Percentiles rank a stretch among this genome's conserved stretches.
Evolutionary conservation across 2,113 vertebrate genomes (phyloP).

Genomic region (Lipotes vexillifer): DNA sequence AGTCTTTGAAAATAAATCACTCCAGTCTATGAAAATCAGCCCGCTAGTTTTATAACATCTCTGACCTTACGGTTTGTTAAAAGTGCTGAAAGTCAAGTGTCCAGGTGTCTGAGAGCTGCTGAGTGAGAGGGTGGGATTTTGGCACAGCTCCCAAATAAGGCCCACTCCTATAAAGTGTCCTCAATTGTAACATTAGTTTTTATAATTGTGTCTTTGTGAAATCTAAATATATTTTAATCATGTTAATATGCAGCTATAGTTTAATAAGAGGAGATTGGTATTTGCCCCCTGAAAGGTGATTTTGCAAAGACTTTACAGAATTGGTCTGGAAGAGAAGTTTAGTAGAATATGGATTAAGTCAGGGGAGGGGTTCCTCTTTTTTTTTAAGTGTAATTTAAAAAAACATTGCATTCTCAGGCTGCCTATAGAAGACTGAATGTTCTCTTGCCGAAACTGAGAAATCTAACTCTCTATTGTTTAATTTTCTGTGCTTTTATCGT

Average conservation of each 20-base stretch:
- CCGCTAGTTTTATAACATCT: neutral
- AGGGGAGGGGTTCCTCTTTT: neutral
- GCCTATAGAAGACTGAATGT: neutral
- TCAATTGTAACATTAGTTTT: neutral
- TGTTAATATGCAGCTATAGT: neutral
- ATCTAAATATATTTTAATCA: neutral
- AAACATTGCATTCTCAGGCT: conserved; percentile 12
- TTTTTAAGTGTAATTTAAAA: neutral
- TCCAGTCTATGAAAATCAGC: neutral
- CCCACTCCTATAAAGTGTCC: neutral
- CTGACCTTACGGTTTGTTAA: neutral
- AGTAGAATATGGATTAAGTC: neutral
- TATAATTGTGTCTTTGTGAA: neutral
- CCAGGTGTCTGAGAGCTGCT: neutral
- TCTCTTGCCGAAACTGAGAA: neutral
- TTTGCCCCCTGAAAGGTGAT: neutral
- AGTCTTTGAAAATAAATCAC: conserved; percentile 16
- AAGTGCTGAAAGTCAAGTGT: neutral
- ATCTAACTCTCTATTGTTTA: conserved; percentile 41
- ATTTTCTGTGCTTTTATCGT: conserved; percentile 57
- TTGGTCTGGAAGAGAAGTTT: neutral
- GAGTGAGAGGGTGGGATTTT: neutral
- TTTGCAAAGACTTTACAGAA: neutral
- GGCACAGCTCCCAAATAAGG: neutral
- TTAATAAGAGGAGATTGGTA: neutral